These are phyloP conservation scores for Alcedo quadribrachys DNA, from an alignment of 2,797 vertebrate genomes.

Conservation along the genomic window DNA sequence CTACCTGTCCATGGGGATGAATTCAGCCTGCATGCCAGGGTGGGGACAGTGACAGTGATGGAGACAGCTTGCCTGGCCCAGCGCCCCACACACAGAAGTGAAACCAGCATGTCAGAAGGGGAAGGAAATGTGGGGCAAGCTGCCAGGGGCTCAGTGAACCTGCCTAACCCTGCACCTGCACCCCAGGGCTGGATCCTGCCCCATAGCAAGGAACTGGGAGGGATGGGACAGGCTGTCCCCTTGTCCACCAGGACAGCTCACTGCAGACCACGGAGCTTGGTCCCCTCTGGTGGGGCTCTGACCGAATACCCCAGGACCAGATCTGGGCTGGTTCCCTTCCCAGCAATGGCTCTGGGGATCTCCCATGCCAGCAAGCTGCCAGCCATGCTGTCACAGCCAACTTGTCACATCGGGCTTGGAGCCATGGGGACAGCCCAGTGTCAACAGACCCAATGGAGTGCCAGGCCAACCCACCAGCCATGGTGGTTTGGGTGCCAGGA, in stretches of 20 bases:
- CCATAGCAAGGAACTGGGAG: neutral
- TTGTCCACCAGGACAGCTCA: accelerated
- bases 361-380: neutral
- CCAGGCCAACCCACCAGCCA: accelerated
- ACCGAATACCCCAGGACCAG: accelerated
- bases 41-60: neutral
- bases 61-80: neutral
- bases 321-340: accelerated
- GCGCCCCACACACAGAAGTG: accelerated
- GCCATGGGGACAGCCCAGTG: accelerated
- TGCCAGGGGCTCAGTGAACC: neutral
- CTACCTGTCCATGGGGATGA: neutral
- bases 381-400: neutral
- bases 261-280: accelerated
- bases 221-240: neutral
- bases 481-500: neutral
- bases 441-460: neutral
- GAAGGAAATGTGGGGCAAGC: neutral
- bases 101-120: neutral
- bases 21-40: accelerated
- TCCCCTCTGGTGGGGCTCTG: neutral
- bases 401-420: accelerated
- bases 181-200: accelerated
- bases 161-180: accelerated
- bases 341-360: accelerated